A percentile compares a stretch with the other conserved stretches of the same genome.
Conservation (phyloP, 2,113 vertebrate genomes). For the Phylloscopus trochilus region DNA sequence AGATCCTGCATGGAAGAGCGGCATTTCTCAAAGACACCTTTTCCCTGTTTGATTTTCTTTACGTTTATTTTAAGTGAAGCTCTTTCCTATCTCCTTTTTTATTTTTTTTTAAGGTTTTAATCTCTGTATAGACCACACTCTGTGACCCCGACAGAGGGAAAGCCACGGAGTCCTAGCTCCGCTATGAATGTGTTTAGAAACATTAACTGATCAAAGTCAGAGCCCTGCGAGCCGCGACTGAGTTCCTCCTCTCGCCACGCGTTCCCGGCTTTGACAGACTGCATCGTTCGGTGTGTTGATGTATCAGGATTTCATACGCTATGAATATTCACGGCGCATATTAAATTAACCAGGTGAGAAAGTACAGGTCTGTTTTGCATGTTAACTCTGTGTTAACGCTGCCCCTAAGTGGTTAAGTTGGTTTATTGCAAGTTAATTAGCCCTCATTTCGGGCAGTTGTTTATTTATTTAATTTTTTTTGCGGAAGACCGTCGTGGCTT, state of each 20-base stretch:
- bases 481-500: background rate
- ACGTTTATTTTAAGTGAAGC: conserved; percentile 28
- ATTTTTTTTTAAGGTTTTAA: conserved; percentile 70
- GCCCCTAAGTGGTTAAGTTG: conserved; percentile 69
- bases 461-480: conserved; percentile 32
- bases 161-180: conserved; percentile 67
- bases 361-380: conserved; percentile 47
- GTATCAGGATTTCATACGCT: background rate
- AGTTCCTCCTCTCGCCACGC: background rate
- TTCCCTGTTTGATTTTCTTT: background rate
- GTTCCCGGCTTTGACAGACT: background rate
- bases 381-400: conserved; percentile 67
- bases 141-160: conserved; percentile 75
- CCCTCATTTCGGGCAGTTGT: conserved; percentile 3
- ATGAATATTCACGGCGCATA: conserved; percentile 50
- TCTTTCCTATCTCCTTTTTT: conserved; percentile 4
- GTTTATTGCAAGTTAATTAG: conserved; percentile 76
- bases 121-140: conserved; percentile 71
- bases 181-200: background rate
- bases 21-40: background rate
- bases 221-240: background rate
- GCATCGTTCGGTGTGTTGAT: background rate
- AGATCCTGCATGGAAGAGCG: background rate
- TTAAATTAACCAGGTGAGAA: conserved; percentile 62
- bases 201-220: conserved; percentile 1